Evolutionary conservation across 2,113 vertebrate species (phyloP).

Genomic region (Martes martes): DNA sequence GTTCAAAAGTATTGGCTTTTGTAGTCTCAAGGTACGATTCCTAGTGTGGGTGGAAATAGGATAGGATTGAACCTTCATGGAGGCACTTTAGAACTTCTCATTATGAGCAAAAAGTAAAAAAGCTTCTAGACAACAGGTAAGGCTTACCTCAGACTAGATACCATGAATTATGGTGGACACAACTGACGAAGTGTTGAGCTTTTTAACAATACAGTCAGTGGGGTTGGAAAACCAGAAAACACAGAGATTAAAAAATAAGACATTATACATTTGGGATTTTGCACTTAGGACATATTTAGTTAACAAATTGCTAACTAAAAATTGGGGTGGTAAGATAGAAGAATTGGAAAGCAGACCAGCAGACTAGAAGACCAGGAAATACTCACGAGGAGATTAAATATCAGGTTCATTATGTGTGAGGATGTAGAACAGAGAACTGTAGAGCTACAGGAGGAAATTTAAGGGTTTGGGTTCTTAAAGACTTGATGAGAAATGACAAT

Average conservation of each 20-base stretch:
- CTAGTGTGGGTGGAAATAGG: neutral
- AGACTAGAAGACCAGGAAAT: neutral
- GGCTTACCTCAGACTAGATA: neutral
- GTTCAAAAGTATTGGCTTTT: neutral
- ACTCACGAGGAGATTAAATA: constrained; percentile 10
- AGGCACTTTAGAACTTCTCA: neutral
- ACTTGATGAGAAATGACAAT: constrained; percentile 26
- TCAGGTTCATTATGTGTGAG: neutral
- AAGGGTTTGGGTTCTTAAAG: neutral
- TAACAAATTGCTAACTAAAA: neutral
- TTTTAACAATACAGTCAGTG: constrained; percentile 12
- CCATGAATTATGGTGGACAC: neutral
- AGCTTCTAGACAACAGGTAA: constrained; percentile 2
- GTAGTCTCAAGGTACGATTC: neutral
- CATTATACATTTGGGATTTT: neutral
- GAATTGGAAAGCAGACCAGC: neutral
- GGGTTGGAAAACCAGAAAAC: neutral
- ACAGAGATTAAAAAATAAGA: neutral
- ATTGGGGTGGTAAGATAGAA: neutral
- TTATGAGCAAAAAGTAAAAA: constrained; percentile 19
- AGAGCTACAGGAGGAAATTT: neutral
- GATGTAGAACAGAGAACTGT: neutral
- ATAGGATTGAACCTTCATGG: neutral
- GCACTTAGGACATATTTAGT: neutral
- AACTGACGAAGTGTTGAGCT: neutral